These are phyloP conservation scores for Colius striatus DNA, from an alignment of 2,113 vertebrate genomes.

Conservation along the genomic window DNA sequence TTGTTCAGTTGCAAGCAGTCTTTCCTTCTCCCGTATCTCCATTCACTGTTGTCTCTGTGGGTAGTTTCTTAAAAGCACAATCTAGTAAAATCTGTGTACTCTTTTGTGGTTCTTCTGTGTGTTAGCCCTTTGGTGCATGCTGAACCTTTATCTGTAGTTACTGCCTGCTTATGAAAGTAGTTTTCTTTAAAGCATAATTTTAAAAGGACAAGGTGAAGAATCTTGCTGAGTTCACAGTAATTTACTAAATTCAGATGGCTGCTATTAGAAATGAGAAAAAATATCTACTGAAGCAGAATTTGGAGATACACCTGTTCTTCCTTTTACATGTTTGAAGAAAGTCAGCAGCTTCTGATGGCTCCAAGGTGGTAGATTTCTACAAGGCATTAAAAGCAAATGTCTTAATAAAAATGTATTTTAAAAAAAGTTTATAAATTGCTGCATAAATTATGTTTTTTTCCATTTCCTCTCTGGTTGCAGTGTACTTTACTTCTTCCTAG, in stretches of 20 bases:
- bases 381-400: constrained; percentile 58
- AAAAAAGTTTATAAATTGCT: constrained; percentile 2
- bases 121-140: constrained; percentile 41
- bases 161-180: neutral
- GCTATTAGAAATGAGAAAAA: constrained; percentile 22
- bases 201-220: constrained; percentile 26
- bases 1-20: neutral
- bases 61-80: constrained; percentile 24
- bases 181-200: constrained; percentile 33
- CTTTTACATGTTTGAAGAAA: constrained; percentile 24
- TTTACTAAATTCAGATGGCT: constrained; percentile 9
- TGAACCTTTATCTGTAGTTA: neutral
- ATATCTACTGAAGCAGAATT: constrained; percentile 6
- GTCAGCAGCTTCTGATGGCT: constrained; percentile 31
- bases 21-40: neutral
- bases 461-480: neutral
- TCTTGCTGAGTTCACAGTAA: constrained; percentile 28
- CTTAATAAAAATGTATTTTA: constrained; percentile 74
- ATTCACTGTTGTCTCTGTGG: constrained; percentile 5
- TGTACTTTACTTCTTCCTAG: neutral
- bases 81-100: neutral
- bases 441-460: neutral
- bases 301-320: constrained; percentile 18
- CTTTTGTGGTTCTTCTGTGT: constrained; percentile 8
- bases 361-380: constrained; percentile 59